Percentiles rank a stretch among this genome's conserved stretches.
phyloP scores from a whole-genome alignment of 2,113 vertebrate genomes.

The Plotosus lineatus region DNA sequence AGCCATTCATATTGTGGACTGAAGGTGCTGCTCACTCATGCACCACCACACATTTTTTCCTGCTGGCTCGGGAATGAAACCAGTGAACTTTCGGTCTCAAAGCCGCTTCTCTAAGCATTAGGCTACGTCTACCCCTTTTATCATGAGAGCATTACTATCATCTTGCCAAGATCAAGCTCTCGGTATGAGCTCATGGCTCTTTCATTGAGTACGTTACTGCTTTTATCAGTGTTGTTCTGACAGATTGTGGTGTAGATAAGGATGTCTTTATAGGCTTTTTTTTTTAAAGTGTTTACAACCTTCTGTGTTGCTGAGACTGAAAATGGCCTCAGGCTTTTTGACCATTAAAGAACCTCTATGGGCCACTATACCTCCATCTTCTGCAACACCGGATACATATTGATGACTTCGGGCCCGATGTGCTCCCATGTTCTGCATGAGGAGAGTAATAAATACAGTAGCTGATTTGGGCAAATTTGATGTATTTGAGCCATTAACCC shows the following conservation, averaged over 20 bases:
- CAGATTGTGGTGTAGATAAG: constrained; percentile 30
- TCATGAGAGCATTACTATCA: not conserved
- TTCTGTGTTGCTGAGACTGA: constrained; percentile 41
- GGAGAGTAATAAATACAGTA: not conserved
- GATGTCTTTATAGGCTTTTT: constrained; percentile 31
- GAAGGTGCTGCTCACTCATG: no score
- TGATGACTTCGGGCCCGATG: constrained; percentile 30
- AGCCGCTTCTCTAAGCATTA: no score
- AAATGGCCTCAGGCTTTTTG: constrained; percentile 50
- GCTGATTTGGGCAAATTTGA: not conserved
- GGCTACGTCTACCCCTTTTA: no score
- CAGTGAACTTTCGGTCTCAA: no score
- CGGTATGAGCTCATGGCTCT: not conserved
- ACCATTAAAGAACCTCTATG: constrained; percentile 46
- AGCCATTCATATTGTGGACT: no score
- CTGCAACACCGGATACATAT: constrained; percentile 53
- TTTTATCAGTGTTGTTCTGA: constrained; percentile 8
- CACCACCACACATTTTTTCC: no score
- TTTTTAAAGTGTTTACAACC: constrained; percentile 35
- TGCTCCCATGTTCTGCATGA: constrained; percentile 3
- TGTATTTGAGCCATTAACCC: not conserved
- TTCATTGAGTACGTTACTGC: not conserved
- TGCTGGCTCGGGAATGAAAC: no score
- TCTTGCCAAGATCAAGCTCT: not conserved
- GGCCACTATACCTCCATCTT: constrained; percentile 42